These are phyloP conservation scores for Amphilophus citrinellus DNA, from an alignment of 2,113 vertebrate species.

Conservation along the genomic window DNA sequence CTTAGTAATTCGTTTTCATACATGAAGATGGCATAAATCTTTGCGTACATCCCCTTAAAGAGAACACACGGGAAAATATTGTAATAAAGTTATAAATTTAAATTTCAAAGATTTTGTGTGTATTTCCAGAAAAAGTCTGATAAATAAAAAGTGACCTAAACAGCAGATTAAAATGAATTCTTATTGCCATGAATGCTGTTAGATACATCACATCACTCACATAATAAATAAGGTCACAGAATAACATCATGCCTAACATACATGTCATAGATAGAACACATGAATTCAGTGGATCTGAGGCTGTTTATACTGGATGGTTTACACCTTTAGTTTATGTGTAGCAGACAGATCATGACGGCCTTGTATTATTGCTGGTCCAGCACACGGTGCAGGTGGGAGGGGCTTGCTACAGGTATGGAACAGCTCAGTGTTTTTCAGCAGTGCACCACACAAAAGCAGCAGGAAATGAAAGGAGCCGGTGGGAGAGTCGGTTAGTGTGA, in stretches of 20 bases:
- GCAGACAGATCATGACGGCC: neutral
- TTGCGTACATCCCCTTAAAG: neutral
- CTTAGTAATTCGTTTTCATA: neutral
- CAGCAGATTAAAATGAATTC: conserved; percentile 5
- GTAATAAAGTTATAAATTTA: neutral
- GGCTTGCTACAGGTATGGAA: conserved; percentile 41
- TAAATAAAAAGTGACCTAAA: neutral
- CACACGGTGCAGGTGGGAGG: neutral
- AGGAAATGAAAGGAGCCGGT: neutral
- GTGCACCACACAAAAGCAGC: conserved; percentile 2
- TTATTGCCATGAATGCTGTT: conserved; percentile 12
- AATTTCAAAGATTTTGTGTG: neutral
- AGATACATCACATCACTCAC: neutral
- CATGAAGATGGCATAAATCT: neutral
- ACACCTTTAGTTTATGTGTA: neutral
- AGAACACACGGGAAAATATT: neutral
- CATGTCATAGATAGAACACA: neutral
- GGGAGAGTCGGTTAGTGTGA: neutral
- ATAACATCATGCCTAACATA: neutral
- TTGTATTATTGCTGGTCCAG: conserved; percentile 49
- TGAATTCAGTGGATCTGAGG: neutral
- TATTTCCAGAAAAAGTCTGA: rapidly evolving
- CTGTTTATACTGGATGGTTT: conserved; percentile 14
- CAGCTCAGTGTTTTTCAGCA: conserved; percentile 25
- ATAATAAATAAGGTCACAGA: conserved; percentile 22